phyloP scores from a whole-genome alignment of 2,113 vertebrate genomes.

The Rhabdornis inornatus region DNA sequence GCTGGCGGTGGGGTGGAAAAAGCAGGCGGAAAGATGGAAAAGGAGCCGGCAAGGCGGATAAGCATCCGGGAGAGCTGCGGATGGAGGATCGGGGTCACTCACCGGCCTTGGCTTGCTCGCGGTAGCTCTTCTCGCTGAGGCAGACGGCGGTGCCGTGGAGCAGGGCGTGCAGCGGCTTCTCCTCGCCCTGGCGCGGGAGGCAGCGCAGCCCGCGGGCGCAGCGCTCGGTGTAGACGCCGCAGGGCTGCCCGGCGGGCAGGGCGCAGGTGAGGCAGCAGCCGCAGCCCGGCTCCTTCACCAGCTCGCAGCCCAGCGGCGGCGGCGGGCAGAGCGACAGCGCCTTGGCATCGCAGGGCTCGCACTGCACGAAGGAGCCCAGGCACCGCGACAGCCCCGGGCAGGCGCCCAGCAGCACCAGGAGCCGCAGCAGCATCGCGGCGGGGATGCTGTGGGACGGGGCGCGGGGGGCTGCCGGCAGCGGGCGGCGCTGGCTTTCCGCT shows the following conservation, averaged over 20 bases:
- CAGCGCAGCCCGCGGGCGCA: conserved; percentile 92
- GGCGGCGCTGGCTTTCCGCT: not conserved
- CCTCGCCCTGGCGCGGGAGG: conserved; percentile 91
- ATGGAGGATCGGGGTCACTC: conserved; percentile 64
- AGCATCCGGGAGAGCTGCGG: not conserved
- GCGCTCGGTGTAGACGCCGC: conserved; percentile 96
- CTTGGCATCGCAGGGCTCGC: conserved; percentile 95
- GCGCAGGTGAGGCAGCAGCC: conserved; percentile 98
- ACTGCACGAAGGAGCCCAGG: conserved; percentile 91
- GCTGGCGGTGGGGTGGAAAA: not conserved
- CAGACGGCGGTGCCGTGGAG: conserved; percentile 94
- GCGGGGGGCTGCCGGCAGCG: not conserved
- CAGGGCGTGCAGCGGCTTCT: conserved; percentile 95
- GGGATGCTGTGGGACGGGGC: conserved; percentile 13
- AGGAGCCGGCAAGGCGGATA: not conserved
- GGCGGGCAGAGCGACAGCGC: conserved; percentile 93
- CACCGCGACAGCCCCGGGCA: conserved; percentile 82
- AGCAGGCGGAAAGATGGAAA: not conserved
- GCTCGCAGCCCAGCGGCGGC: conserved; percentile 88
- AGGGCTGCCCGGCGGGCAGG: conserved; percentile 90
- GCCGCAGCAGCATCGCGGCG: conserved; percentile 80
- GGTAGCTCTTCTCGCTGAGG: conserved; percentile 94
- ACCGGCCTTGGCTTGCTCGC: conserved; percentile 85
- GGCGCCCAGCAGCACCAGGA: conserved; percentile 82
- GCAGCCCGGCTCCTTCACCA: conserved; percentile 97